Conservation (phyloP, 2,888 invertebrate genomes). For the Coenonympha glycerion region DNA sequence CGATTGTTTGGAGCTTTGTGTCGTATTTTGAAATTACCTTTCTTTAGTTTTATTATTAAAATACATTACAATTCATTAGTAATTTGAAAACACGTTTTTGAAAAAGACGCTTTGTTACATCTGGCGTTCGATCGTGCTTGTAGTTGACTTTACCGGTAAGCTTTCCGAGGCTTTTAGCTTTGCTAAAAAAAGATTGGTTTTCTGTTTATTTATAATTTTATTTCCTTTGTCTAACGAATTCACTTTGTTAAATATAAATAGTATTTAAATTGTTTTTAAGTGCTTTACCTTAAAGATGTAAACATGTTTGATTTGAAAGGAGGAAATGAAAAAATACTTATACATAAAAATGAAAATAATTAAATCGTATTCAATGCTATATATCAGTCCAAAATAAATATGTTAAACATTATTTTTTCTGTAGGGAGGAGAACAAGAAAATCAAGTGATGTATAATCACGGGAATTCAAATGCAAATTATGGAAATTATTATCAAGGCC, state of each 20-base stretch:
- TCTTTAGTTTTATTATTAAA: neutral
- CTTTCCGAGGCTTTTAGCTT: neutral
- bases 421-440: slow-evolving; percentile 70
- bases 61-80: too few relatives aligned
- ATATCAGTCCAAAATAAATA: too few relatives aligned
- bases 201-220: neutral
- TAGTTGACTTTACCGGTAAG: neutral
- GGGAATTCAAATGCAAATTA: slow-evolving; percentile 59
- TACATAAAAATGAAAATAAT: too few relatives aligned
- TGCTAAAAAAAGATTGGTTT: neutral
- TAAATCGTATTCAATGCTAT: too few relatives aligned
- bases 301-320: too few relatives aligned
- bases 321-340: neutral
- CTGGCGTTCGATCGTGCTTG: too few relatives aligned
- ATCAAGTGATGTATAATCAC: slow-evolving; percentile 64
- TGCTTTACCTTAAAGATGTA: too few relatives aligned
- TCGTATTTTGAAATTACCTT: neutral
- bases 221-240: neutral
- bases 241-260: too few relatives aligned
- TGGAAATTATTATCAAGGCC: slow-evolving; percentile 69
- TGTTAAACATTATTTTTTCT: neutral
- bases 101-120: too few relatives aligned
- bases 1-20: neutral
- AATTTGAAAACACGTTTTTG: too few relatives aligned
- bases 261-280: too few relatives aligned